phyloP scores from a whole-genome alignment of 1,140 invertebrate genomes.

The Cotesia glomerata region DNA sequence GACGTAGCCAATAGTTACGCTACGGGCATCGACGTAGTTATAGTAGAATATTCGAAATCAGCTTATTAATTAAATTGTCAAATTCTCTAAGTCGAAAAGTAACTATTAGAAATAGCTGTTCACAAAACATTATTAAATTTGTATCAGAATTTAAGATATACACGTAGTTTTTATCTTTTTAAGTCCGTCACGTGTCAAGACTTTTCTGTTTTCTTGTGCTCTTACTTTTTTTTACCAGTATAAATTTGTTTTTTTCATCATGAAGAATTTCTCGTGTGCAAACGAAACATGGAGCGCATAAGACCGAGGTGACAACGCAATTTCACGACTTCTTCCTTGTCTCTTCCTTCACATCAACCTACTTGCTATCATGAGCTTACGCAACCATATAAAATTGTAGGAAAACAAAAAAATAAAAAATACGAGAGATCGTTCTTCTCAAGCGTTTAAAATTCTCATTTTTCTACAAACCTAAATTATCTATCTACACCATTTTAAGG shows the following conservation, averaged over 20 bases:
- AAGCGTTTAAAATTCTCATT: slow-evolving; percentile 44
- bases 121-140: neutral
- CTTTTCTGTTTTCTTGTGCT: neutral
- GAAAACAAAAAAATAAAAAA: slow-evolving; percentile 21
- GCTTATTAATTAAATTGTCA: too few relatives aligned
- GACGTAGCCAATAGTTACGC: too few relatives aligned
- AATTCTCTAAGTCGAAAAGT: too few relatives aligned
- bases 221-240: neutral
- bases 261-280: neutral
- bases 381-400: slow-evolving; percentile 23
- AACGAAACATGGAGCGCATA: slow-evolving; percentile 15
- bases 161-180: neutral
- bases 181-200: neutral
- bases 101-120: too few relatives aligned
- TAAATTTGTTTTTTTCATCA: neutral
- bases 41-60: too few relatives aligned
- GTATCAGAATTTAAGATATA: neutral
- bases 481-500: neutral
- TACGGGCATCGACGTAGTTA: too few relatives aligned
- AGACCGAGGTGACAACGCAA: slow-evolving; percentile 46
- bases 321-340: slow-evolving; percentile 37
- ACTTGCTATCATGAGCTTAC: neutral
- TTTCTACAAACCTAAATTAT: slow-evolving; percentile 33
- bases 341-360: neutral
- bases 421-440: slow-evolving; percentile 40